Evolutionary conservation across 1,140 invertebrate species (phyloP).

Genomic region (Prorops nasuta): DNA sequence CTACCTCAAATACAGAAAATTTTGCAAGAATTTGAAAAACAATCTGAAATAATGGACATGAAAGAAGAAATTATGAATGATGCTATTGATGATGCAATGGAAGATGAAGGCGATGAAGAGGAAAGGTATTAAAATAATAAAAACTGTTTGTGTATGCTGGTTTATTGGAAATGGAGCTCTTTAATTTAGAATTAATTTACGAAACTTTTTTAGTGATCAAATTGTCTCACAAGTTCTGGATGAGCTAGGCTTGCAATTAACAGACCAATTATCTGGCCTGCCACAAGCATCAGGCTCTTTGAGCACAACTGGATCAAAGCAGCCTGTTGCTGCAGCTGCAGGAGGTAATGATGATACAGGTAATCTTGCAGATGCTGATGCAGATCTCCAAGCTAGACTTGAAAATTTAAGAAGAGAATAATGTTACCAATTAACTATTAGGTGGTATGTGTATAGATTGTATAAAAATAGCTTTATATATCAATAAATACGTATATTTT

Average conservation of each 20-base stretch:
- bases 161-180: not conserved
- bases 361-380: constrained; percentile 82
- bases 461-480: constrained; percentile 10
- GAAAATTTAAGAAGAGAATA: constrained; percentile 91
- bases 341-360: constrained; percentile 55
- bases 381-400: constrained; percentile 89
- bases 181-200: constrained; percentile 3
- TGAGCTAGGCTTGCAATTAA: constrained; percentile 93
- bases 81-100: constrained; percentile 99
- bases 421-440: constrained; percentile 25
- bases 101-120: constrained; percentile 96
- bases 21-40: constrained; percentile 98
- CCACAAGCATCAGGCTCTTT: constrained; percentile 64
- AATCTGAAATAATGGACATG: constrained; percentile 99
- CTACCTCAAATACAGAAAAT: constrained; percentile 99
- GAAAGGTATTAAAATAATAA: constrained; percentile 72
- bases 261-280: constrained; percentile 82
- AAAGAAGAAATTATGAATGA: constrained; percentile 99
- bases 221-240: constrained; percentile 92
- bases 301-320: constrained; percentile 49
- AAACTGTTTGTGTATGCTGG: not conserved
- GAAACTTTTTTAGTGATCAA: constrained; percentile 75
- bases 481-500: not conserved
- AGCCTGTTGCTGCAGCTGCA: constrained; percentile 60
- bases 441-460: constrained; percentile 10